Evolutionary conservation across 2,113 vertebrate genomes (phyloP), one percentile per base, ranked within the genome.

Genomic region (Megalops atlanticus): DNA sequence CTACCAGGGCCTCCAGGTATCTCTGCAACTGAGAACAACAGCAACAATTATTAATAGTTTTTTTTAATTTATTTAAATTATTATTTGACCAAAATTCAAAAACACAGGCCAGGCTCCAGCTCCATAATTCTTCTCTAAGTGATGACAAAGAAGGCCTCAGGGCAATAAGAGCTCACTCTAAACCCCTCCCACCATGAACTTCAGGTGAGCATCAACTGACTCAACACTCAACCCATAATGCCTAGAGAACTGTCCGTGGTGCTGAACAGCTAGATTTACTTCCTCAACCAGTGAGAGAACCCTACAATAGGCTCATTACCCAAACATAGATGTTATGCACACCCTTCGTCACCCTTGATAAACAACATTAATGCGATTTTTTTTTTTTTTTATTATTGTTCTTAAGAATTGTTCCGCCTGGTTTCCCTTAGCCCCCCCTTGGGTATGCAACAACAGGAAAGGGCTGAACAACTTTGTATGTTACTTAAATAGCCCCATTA

Each of bases 371-470:
- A 16, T 38, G 36, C 36, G 69, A 18, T 36, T 71, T 38, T 3
- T 35, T 71, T 71, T 35, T 0, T 71, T 82, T 89, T 81, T 85
- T 89, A 85, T 71, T 27, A 33, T 8, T 21, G 18, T 35, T 72
- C 54, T 80, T 80, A 2, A 2, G 33, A 72, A 43, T 4, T 31
- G 18, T 74, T 38, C 10, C 7, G 54, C 16, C 58, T n/a, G 31
- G 15, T 45, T 70, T 70, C 7, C 16, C 54, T 71, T 40, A 14
- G 41, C 33, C 77, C 41, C n/a, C n/a, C n/a, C 64, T 40, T 21
- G 68, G 64, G 77, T 45, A 70, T 45, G 68, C 31, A 3, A 69
- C 64, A 71, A 79, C 64, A 70, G 64, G 41, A 40, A 3, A 71
- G 41, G 78, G 40, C 14, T 71, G 78, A 70, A 52, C 45, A 4